phyloP scores from a whole-genome alignment of 92 coral and sea anemone genomes.

The Muricea muricata region DNA sequence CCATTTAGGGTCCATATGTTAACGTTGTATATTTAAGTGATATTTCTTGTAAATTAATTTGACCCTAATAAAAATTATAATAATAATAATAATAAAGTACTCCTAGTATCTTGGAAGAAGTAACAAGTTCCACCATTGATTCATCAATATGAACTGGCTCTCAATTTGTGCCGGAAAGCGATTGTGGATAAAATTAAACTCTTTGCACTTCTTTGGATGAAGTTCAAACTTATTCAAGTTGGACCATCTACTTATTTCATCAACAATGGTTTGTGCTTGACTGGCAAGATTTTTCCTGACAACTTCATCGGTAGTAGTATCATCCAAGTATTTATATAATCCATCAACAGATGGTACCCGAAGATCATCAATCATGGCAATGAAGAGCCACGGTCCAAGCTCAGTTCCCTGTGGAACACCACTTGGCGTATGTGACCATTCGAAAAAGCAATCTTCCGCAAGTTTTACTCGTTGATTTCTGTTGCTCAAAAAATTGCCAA shows the following conservation, averaged over 20 bases:
- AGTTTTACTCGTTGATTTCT: slow-evolving; percentile 53
- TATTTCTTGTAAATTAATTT: too few relatives aligned
- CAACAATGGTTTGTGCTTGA: too few relatives aligned
- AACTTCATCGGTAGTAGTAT: slow-evolving; percentile 21
- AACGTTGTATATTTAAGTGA: too few relatives aligned
- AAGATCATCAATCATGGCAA: slow-evolving; percentile 38
- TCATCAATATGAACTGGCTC: not conserved
- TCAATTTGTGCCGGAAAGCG: not conserved
- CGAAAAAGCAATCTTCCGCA: slow-evolving; percentile 36
- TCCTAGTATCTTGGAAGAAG: slow-evolving; percentile 21
- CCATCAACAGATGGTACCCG: not conserved
- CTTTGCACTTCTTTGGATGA: not conserved
- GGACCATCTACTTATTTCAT: too few relatives aligned
- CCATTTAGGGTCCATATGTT: too few relatives aligned
- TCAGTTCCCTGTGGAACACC: too few relatives aligned
- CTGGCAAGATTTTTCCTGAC: not conserved
- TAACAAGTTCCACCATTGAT: not conserved
- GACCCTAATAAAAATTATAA: too few relatives aligned
- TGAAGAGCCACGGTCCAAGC: slow-evolving; percentile 48
- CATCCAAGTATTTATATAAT: slow-evolving; percentile 18
- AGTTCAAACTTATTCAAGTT: not conserved
- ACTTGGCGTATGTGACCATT: slow-evolving; percentile 6
- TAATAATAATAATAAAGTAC: too few relatives aligned
- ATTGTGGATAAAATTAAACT: not conserved
- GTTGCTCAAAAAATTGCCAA: slow-evolving; percentile 1